Conservation (phyloP, 2,113 vertebrate species). For the Hippocampus abdominalis region DNA sequence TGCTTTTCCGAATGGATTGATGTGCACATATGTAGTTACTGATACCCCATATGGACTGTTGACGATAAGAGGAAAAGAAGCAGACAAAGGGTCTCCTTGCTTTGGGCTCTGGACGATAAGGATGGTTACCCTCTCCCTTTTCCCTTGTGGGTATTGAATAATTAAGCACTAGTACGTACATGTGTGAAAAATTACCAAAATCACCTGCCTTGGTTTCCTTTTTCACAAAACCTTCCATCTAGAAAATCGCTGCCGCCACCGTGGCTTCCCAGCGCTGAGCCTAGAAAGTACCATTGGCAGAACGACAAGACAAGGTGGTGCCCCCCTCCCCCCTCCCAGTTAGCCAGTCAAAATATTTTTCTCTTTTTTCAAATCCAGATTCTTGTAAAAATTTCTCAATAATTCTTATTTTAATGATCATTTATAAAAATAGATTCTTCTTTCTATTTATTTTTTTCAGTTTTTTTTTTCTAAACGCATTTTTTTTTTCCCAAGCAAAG, state of each 20-base stretch:
- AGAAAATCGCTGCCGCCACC: slow-evolving; percentile 95
- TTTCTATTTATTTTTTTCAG: slow-evolving; percentile 85
- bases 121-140: slow-evolving; percentile 91
- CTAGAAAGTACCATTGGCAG: slow-evolving; percentile 99
- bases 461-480: slow-evolving; percentile 92
- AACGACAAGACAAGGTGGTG: slow-evolving; percentile 99
- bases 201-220: slow-evolving; percentile 91
- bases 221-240: slow-evolving; percentile 90
- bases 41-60: slow-evolving; percentile 93
- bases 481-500: slow-evolving; percentile 87
- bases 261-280: slow-evolving; percentile 89
- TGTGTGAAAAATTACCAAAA: slow-evolving; percentile 99
- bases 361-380: slow-evolving; percentile 99
- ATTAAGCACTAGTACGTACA: slow-evolving; percentile 87
- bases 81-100: slow-evolving; percentile 98
- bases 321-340: slow-evolving; percentile 90
- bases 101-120: slow-evolving; percentile 99
- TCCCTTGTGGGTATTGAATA: slow-evolving; percentile 89
- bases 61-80: slow-evolving; percentile 93
- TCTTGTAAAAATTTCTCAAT: slow-evolving; percentile 99
- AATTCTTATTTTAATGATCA: slow-evolving; percentile 84
- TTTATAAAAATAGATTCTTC: slow-evolving; percentile 99
- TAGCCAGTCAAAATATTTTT: slow-evolving; percentile 99
- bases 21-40: slow-evolving; percentile 78
- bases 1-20: slow-evolving; percentile 73